phyloP scores from a whole-genome alignment of 1,140 invertebrate genomes.

The Harpegnathos saltator region DNA sequence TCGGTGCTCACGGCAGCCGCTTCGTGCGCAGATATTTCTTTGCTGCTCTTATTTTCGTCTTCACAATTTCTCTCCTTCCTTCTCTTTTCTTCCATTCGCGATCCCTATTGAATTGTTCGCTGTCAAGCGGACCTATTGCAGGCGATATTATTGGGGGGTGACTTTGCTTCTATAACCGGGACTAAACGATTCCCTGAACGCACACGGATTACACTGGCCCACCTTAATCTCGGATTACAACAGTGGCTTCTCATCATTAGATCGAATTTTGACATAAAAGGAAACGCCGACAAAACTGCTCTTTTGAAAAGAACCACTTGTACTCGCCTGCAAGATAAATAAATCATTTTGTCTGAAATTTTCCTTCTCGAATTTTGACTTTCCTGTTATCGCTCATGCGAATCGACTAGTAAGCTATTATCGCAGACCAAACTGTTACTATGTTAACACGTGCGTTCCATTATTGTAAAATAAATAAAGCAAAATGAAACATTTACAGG shows the following conservation, averaged over 20 bases:
- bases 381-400: too few species aligned
- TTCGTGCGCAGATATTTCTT: too few species aligned
- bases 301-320: neutral
- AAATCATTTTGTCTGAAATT: neutral
- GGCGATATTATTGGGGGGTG: slow-evolving; percentile 26
- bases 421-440: too few species aligned
- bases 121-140: neutral
- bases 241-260: slow-evolving; percentile 14
- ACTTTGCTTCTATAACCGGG: slow-evolving; percentile 46
- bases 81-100: neutral
- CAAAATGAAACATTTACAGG: too few species aligned
- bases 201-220: slow-evolving; percentile 71
- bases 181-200: slow-evolving; percentile 70
- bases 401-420: too few species aligned
- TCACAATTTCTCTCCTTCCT: neutral
- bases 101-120: neutral
- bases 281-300: neutral
- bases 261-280: neutral
- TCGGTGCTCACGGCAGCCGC: neutral
- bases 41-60: slow-evolving; percentile 8
- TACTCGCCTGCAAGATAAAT: neutral
- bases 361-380: neutral
- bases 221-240: slow-evolving; percentile 70
- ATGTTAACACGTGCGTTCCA: too few species aligned
- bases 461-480: too few species aligned